phyloP scores from a whole-genome alignment of 2,113 vertebrate species.

The Desmodus rotundus region DNA sequence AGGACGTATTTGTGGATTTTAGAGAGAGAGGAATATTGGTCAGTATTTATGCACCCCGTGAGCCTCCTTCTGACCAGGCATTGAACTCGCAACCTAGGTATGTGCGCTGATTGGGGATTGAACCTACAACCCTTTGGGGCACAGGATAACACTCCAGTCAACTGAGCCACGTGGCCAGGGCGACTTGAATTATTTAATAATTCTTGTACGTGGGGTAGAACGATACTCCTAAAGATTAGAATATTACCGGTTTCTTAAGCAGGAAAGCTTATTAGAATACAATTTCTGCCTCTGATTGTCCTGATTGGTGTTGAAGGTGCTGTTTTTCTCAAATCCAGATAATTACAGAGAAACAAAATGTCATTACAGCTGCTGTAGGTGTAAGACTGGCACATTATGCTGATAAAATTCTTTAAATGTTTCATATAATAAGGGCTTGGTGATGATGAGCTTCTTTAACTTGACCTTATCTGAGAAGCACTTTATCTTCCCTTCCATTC shows the following conservation, averaged over 20 bases:
- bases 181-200: background rate
- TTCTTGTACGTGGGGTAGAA: background rate
- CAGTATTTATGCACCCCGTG: too few relatives aligned
- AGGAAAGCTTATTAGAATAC: background rate
- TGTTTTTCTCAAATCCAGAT: background rate
- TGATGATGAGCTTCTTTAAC: too few relatives aligned
- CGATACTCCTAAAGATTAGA: constrained; percentile 13
- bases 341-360: background rate
- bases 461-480: too few relatives aligned
- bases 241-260: background rate
- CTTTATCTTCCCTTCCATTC: too few relatives aligned
- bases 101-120: too few relatives aligned
- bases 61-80: too few relatives aligned
- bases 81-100: too few relatives aligned
- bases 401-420: background rate
- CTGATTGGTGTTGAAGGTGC: background rate
- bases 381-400: background rate
- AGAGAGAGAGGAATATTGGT: too few relatives aligned
- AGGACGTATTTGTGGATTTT: too few relatives aligned
- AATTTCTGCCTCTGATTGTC: background rate
- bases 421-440: too few relatives aligned
- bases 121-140: too few relatives aligned
- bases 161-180: background rate
- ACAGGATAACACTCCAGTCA: background rate
- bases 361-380: background rate